Evolutionary conservation across 2,113 vertebrate species (phyloP), one percentile per base, ranked within the genome.

Genomic region (Dromiciops gliroides): DNA sequence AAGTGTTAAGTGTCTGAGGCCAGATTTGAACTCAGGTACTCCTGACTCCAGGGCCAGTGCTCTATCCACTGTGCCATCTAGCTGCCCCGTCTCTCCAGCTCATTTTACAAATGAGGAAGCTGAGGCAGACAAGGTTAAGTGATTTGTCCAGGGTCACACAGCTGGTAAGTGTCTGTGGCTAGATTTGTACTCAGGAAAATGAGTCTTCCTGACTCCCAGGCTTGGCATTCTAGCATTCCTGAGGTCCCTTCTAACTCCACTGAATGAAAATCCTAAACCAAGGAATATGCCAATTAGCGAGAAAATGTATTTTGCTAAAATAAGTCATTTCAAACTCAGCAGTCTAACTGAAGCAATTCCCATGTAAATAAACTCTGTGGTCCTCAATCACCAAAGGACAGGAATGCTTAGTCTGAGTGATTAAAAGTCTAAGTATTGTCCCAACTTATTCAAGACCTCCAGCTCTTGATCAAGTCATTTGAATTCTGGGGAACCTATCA

Each of bases 401-500:
- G 49, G 44, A 91, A 94, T 93, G 92, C 90, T 44, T 94, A 50
- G 24, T 31, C 48, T 95, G 50, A 92, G 48, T 91, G 52, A 60
- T 89, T 92, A 49, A 92, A 92, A 67, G 37, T 92, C 50, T 90
- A 91, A 56, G 49, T 49, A 52, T 44, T 22, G n/a, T 44, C 67
- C 37, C n/a, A 7, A 83, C n/a, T 83, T 44, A 37, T 83, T 44
- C n/a, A 50, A 94, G 3, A 67, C 51, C 51, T 95, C 52, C 47
- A n/a, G 44, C 51, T 94, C 37, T 89, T 92, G 37, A 4, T 93
- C 94, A 89, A 93, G 91, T 93, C 8, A 14, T 51, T 94, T 94
- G 51, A 60, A 67, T 92, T 96, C 51, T 91, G 37, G 95, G 25
- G 56, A 83, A 93, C 92, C 51, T 93, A 89, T 90, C 93, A 53